A percentile compares a stretch with the other conserved stretches of the same genome.
Conservation (phyloP, 2,888 invertebrate species). For the Scaptomyza caliginosa region DNA sequence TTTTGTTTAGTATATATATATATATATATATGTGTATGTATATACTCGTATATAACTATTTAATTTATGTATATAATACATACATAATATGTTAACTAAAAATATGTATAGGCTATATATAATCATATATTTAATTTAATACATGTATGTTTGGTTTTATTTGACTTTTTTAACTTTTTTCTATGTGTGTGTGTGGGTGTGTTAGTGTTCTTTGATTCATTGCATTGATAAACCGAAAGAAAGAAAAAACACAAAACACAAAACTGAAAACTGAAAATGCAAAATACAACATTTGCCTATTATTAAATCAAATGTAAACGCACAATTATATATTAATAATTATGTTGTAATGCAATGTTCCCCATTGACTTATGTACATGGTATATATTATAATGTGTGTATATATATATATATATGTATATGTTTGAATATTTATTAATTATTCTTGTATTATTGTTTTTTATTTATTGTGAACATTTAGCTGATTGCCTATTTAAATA, state of each 20-base stretch:
- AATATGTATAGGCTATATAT: constrained; percentile 25
- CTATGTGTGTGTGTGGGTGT: constrained; percentile 5
- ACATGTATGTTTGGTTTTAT: constrained; percentile 34
- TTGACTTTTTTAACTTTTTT: constrained; percentile 4
- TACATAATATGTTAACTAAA: constrained; percentile 19
- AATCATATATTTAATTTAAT: constrained; percentile 58
- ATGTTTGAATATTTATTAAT: constrained; percentile 1
- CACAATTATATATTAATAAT: constrained; percentile 14
- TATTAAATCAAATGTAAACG: constrained; percentile 29
- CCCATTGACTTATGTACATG: constrained; percentile 17
- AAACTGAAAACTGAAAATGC: constrained; percentile 11
- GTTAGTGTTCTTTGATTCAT: constrained; percentile 13
- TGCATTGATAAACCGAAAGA: no score
- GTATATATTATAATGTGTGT: constrained; percentile 1
- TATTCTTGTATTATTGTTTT: constrained; percentile 22
- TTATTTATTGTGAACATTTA: constrained; percentile 28
- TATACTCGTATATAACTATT: constrained; percentile 47
- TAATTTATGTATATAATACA: constrained; percentile 24
- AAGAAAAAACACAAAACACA: no score
- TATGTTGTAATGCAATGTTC: constrained; percentile 50
- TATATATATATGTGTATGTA: constrained; percentile 43
- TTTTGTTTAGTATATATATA: constrained; percentile 31
- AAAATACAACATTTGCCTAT: constrained; percentile 25
- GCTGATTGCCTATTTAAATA: constrained; percentile 33
- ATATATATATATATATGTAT: constrained; percentile 3